Evolutionary conservation across 2,888 invertebrate genomes (phyloP).

Genomic region (Augochlorella aurata): DNA sequence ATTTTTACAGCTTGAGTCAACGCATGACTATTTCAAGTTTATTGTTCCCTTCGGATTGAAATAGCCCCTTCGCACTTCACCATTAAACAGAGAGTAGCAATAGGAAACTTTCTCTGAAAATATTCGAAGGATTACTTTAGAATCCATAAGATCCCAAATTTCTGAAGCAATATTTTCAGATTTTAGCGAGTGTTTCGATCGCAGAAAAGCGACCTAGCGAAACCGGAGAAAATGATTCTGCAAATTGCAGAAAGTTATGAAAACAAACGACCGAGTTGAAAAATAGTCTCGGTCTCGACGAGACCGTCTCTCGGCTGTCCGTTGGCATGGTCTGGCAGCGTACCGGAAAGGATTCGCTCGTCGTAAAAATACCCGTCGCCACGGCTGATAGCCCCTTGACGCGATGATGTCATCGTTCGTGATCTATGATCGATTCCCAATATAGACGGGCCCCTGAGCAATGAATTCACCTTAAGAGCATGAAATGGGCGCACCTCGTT

Average conservation of each 20-base stretch:
- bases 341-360: slow-evolving; percentile 28
- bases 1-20: too few relatives aligned
- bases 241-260: not conserved
- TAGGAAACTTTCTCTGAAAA: too few relatives aligned
- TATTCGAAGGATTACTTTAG: too few relatives aligned
- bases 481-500: slow-evolving; percentile 66
- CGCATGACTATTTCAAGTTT: too few relatives aligned
- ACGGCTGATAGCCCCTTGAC: slow-evolving; percentile 26
- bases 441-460: slow-evolving; percentile 52
- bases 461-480: slow-evolving; percentile 66
- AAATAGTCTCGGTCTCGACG: not conserved
- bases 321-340: not conserved
- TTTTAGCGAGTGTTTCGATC: too few relatives aligned
- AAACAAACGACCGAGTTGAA: not conserved
- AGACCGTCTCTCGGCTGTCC: not conserved
- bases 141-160: too few relatives aligned
- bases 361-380: slow-evolving; percentile 41
- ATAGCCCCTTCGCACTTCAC: too few relatives aligned
- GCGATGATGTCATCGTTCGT: slow-evolving; percentile 61
- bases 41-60: too few relatives aligned
- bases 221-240: not conserved
- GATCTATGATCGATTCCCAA: slow-evolving; percentile 65
- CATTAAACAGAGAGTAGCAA: too few relatives aligned
- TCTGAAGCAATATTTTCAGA: too few relatives aligned
- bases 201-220: too few relatives aligned